Conservation (phyloP, 2,888 invertebrate species). For the Volucella zonaria region DNA sequence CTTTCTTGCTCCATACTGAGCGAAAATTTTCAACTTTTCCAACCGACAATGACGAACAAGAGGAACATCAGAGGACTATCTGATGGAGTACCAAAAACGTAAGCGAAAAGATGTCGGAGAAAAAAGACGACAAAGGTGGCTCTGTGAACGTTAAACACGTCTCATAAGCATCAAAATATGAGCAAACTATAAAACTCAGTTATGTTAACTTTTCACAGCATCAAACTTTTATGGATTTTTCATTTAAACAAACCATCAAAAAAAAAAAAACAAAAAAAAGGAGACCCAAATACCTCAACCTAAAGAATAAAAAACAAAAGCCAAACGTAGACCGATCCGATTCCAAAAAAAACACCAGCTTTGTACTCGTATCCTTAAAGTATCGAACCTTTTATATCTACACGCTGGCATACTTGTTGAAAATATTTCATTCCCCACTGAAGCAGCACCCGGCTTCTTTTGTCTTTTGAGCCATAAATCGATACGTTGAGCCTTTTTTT, state of each 20-base stretch:
- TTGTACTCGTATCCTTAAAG: too few species aligned
- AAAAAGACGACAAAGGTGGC: too few species aligned
- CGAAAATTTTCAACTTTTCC: constrained; percentile 22
- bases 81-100: too few species aligned
- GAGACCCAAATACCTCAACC: too few species aligned
- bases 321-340: too few species aligned
- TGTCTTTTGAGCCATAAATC: constrained; percentile 42
- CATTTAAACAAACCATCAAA: background rate
- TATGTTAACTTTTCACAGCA: constrained; percentile 30
- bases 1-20: constrained; percentile 15
- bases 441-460: constrained; percentile 21
- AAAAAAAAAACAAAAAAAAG: background rate
- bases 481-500: constrained; percentile 28
- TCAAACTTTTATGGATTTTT: constrained; percentile 18
- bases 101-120: too few species aligned
- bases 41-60: background rate
- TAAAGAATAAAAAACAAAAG: too few species aligned
- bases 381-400: too few species aligned
- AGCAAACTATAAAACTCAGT: constrained; percentile 21
- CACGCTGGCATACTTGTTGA: too few species aligned
- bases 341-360: too few species aligned
- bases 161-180: background rate
- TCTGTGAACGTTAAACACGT: constrained; percentile 35
- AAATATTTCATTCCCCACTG: background rate
- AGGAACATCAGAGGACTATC: too few species aligned